Percentiles rank a stretch among this genome's conserved stretches.
phyloP scores from a whole-genome alignment of 1,140 invertebrate genomes.

The Drosophila dunni region DNA sequence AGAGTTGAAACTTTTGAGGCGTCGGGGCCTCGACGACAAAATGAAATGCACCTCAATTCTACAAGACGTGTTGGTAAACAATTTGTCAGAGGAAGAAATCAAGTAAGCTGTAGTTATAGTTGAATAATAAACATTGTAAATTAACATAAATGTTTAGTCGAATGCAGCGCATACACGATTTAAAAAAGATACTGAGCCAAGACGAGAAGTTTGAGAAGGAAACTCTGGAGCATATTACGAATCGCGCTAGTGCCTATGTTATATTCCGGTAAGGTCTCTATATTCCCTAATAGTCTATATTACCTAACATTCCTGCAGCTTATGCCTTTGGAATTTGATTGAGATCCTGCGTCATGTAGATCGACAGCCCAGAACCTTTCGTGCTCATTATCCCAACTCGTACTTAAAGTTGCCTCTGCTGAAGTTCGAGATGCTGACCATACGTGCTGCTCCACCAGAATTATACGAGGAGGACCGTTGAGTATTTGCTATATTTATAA shows the following conservation, averaged over 20 bases:
- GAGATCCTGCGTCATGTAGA: slow-evolving; percentile 72
- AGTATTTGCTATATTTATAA: slow-evolving; percentile 9
- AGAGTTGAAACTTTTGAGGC: slow-evolving; percentile 57
- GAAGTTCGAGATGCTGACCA: slow-evolving; percentile 72
- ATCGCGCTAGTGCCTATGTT: slow-evolving; percentile 60
- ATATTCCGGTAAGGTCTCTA: slow-evolving; percentile 47
- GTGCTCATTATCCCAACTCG: slow-evolving; percentile 57
- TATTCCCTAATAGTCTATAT: background rate
- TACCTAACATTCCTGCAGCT: slow-evolving; percentile 20
- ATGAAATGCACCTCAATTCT: slow-evolving; percentile 62
- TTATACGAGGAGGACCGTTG: slow-evolving; percentile 68
- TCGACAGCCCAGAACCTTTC: slow-evolving; percentile 39
- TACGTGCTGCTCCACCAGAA: slow-evolving; percentile 61
- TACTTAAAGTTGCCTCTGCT: slow-evolving; percentile 74
- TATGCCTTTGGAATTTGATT: slow-evolving; percentile 65
- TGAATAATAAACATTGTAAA: background rate
- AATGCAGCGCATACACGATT: slow-evolving; percentile 54
- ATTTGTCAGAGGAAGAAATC: slow-evolving; percentile 68
- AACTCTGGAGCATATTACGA: slow-evolving; percentile 57
- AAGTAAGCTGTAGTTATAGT: slow-evolving; percentile 32
- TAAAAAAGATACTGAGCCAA: slow-evolving; percentile 48
- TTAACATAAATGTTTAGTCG: slow-evolving; percentile 41
- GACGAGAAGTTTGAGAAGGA: slow-evolving; percentile 49
- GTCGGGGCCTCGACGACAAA: slow-evolving; percentile 57
- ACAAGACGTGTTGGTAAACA: slow-evolving; percentile 62